These are phyloP conservation scores for Alectura lathami DNA, from an alignment of 2,113 vertebrate species.

Conservation along the genomic window DNA sequence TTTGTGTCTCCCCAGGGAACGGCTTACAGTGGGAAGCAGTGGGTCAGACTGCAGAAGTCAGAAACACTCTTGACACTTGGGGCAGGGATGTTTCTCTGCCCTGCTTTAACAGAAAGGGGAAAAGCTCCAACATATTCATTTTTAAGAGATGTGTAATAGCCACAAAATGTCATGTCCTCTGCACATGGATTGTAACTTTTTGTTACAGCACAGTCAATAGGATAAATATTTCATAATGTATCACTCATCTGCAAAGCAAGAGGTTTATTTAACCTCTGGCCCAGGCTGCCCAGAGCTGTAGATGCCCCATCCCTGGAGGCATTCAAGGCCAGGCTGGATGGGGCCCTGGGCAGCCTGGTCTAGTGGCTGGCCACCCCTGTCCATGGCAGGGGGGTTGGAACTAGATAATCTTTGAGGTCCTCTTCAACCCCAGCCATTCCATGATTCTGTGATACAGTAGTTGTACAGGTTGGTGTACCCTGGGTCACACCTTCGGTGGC, in stretches of 20 bases:
- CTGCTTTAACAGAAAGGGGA: background rate
- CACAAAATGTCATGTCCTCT: background rate
- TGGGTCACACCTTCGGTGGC: background rate
- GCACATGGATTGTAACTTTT: background rate
- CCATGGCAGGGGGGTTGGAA: no score
- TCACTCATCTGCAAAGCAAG: background rate
- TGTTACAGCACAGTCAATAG: background rate
- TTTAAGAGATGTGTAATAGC: background rate
- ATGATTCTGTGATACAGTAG: no score
- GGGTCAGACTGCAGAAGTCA: background rate
- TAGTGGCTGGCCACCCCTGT: no score
- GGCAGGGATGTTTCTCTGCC: background rate
- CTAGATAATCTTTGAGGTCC: no score
- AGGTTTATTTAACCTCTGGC: background rate
- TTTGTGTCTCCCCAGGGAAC: background rate
- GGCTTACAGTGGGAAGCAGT: background rate
- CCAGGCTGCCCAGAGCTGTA: no score
- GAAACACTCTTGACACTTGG: background rate
- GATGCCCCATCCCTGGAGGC: no score
- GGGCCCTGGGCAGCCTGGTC: no score
- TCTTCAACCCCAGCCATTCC: no score
- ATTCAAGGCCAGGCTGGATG: no score
- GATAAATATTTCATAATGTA: constrained; percentile 20
- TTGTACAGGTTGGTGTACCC: background rate
- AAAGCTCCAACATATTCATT: background rate